Evolutionary conservation across 92 coral and sea anemone species (phyloP), one percentile per base, ranked within the genome.

Genomic region (Micromussa lordhowensis): DNA sequence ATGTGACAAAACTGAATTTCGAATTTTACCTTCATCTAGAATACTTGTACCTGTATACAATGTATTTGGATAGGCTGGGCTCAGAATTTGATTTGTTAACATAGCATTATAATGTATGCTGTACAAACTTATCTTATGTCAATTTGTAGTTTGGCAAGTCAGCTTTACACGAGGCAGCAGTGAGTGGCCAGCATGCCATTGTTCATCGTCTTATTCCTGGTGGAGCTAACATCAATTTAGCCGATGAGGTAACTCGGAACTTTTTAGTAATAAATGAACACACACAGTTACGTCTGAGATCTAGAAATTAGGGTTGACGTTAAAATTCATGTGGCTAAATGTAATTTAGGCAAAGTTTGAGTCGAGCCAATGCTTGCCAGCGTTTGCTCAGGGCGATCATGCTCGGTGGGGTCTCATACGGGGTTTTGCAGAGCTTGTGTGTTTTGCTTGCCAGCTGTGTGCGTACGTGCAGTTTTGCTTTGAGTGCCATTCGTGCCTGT

Each of bases 121-220:
- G 16, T 22, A 7, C 26, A 24, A 0, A 22, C 16, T 36, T 26
- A 8, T 26, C 48, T 10, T 26, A n/a, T 76, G 58, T 76, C 14
- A 57, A 28, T 30, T 86, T 40, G 49, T 76, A 95, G 98, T 95
- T 86, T 87, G 98, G 98, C 24, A 95, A 95, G 85, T 87, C 98
- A 31, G 98, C 98, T 38, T 89, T 95, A 14, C 98, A 95, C 75
- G 96, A 95, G 81, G 98, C 98, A n/a, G 95, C 98, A 0, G 86
- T 96, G 89, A 94, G 94, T 84, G 98, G 98, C 1, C 92, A 93
- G 21, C 96, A 95, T 80, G 94, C 89, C 63, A 90, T 95, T 24
- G 92, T 94, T 36, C 89, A 90, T 75, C 86, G 92, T 31, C 96
- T 95, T 48, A 86, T 95, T 53, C 85, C 95, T 30, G 94, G 87